phyloP scores from a whole-genome alignment of 2,797 vertebrate genomes.

The Novumbra hubbsi region DNA sequence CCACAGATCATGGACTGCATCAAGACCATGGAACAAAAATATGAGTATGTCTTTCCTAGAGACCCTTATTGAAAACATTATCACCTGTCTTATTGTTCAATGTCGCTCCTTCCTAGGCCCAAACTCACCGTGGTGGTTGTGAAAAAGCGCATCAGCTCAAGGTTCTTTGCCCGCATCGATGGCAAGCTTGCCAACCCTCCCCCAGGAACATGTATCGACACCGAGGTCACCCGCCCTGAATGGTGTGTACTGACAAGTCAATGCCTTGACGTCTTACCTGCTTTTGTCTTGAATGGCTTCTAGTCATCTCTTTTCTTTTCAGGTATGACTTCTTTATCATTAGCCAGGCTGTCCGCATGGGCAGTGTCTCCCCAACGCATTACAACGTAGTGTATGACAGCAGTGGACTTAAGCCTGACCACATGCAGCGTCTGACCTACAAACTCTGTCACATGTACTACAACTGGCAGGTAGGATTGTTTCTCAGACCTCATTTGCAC shows the following conservation, averaged over 20 bases:
- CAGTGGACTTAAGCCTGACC: constrained; percentile 89
- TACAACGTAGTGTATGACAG: constrained; percentile 94
- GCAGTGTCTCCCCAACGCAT: constrained; percentile 88
- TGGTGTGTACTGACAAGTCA: constrained; percentile 70
- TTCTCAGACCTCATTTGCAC: neutral
- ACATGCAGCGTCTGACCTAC: constrained; percentile 94
- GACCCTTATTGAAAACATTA: neutral
- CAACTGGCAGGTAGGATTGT: constrained; percentile 89
- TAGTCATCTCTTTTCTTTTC: neutral
- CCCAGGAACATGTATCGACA: constrained; percentile 89
- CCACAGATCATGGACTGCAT: constrained; percentile 87
- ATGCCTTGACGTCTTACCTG: neutral
- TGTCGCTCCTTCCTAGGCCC: constrained; percentile 71
- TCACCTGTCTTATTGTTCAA: neutral
- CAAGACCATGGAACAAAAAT: constrained; percentile 79
- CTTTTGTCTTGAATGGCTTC: neutral
- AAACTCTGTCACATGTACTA: constrained; percentile 97
- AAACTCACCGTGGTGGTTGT: constrained; percentile 91
- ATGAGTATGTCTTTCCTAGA: constrained; percentile 69
- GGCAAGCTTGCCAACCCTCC: constrained; percentile 83
- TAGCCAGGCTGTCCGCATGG: constrained; percentile 84
- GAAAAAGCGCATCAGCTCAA: constrained; percentile 85
- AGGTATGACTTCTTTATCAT: constrained; percentile 97
- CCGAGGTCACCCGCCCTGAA: constrained; percentile 88
- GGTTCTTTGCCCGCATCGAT: constrained; percentile 80